Evolutionary conservation across 2,888 invertebrate species (phyloP).

Genomic region (Scaptomyza parva): DNA sequence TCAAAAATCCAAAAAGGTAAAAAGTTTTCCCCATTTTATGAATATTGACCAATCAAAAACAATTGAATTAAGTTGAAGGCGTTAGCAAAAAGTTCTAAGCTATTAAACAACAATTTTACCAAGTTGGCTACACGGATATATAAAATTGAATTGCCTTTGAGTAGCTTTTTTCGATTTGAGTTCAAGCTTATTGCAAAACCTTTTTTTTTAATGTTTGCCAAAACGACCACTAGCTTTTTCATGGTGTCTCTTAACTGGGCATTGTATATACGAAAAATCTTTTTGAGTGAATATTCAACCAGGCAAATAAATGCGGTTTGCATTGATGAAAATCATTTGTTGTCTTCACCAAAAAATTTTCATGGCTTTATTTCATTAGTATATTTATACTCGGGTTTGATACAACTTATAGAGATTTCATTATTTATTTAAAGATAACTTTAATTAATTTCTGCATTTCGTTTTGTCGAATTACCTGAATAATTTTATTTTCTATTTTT

Average conservation of each 20-base stretch:
- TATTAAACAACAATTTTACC: constrained; percentile 72
- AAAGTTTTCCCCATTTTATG: constrained; percentile 67
- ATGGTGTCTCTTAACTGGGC: constrained; percentile 58
- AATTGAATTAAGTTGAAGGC: constrained; percentile 64
- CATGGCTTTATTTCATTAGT: constrained; percentile 50
- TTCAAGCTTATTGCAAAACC: constrained; percentile 52
- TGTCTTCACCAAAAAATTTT: constrained; percentile 36
- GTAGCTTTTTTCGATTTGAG: constrained; percentile 7
- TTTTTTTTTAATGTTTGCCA: constrained; percentile 33
- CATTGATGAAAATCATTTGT: constrained; percentile 67
- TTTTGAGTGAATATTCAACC: constrained; percentile 55
- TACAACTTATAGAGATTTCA: constrained; percentile 34
- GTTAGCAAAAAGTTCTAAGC: constrained; percentile 49
- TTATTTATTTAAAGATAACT: too few species aligned
- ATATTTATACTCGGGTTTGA: constrained; percentile 71
- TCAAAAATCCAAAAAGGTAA: constrained; percentile 72
- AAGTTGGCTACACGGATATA: background rate
- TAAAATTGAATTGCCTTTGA: constrained; percentile 39
- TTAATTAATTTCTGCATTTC: too few species aligned
- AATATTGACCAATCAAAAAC: constrained; percentile 77
- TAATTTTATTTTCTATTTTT: too few species aligned
- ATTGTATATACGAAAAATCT: constrained; percentile 17
- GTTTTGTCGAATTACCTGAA: too few species aligned
- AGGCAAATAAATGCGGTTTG: constrained; percentile 47
- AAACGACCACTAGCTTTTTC: constrained; percentile 25